A percentile compares a stretch with the other conserved stretches of the same genome.
phyloP scores from a whole-genome alignment of 2,888 invertebrate species.

The Sphaerophoria taeniata region DNA sequence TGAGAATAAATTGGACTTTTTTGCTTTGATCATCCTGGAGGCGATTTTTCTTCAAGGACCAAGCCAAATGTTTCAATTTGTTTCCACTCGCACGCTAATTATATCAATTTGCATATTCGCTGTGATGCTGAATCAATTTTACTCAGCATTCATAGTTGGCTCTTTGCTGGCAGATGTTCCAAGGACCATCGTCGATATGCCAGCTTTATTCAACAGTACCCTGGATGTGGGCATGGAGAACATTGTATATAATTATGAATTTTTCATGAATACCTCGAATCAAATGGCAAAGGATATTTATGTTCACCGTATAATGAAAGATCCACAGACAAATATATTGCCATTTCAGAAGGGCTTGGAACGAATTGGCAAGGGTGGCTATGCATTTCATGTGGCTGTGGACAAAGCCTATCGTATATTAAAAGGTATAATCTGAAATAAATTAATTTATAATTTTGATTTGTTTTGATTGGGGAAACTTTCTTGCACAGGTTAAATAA shows the following conservation, averaged over 20 bases:
- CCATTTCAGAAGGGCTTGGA: constrained; percentile 77
- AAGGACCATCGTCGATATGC: constrained; percentile 78
- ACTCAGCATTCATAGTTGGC: constrained; percentile 81
- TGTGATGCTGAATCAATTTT: constrained; percentile 80
- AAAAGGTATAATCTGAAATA: constrained; percentile 72
- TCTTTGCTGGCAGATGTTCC: constrained; percentile 79
- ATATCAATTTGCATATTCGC: constrained; percentile 78
- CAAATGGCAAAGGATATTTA: constrained; percentile 77
- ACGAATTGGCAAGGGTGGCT: constrained; percentile 78
- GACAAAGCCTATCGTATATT: constrained; percentile 78
- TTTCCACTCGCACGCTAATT: constrained; percentile 79
- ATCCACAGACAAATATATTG: constrained; percentile 76
- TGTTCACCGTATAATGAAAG: constrained; percentile 77
- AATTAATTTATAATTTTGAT: constrained; percentile 63
- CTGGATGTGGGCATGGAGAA: constrained; percentile 81
- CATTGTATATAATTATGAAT: constrained; percentile 78
- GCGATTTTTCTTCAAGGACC: constrained; percentile 81
- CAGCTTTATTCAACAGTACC: constrained; percentile 78
- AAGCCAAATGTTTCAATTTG: constrained; percentile 76
- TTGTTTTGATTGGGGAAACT: background rate
- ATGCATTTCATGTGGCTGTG: constrained; percentile 79
- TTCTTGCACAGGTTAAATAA: background rate
- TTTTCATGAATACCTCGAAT: constrained; percentile 77
- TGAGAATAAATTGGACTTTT: constrained; percentile 77
- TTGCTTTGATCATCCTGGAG: constrained; percentile 79